These are phyloP conservation scores for Sialis fuliginosa DNA, from an alignment of 2,888 invertebrate species.

Conservation along the genomic window DNA sequence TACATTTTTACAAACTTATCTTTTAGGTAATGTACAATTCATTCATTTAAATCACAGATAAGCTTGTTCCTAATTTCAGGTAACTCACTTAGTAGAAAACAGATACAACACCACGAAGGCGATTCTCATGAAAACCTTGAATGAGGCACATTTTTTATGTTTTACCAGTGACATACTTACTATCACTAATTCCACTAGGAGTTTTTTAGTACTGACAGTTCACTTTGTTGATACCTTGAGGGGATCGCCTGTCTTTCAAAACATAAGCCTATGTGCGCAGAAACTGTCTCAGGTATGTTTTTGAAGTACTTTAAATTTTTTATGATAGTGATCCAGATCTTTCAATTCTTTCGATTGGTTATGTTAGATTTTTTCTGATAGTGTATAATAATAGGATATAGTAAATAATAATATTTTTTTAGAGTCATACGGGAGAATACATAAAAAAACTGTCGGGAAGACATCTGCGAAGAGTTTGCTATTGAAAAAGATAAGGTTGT, in stretches of 20 bases:
- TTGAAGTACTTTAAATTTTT: neutral
- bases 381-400: neutral
- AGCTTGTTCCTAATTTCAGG: no score
- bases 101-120: no score
- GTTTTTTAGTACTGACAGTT: no score
- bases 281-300: neutral
- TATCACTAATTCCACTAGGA: no score
- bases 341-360: neutral
- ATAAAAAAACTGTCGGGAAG: constrained; percentile 4
- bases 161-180: no score
- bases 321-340: neutral
- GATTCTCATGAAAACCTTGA: no score
- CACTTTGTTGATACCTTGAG: no score
- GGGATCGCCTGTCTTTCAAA: neutral
- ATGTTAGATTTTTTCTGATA: neutral
- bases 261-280: neutral
- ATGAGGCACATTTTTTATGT: no score
- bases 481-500: constrained; percentile 7
- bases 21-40: no score
- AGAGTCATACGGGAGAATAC: constrained; percentile 3
- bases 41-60: no score
- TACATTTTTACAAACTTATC: no score
- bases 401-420: neutral
- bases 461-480: constrained; percentile 4
- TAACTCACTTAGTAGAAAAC: no score